Base-by-base conservation (phyloP, 2,797 vertebrate genomes). In the Pelodytes ibericus region DNA sequence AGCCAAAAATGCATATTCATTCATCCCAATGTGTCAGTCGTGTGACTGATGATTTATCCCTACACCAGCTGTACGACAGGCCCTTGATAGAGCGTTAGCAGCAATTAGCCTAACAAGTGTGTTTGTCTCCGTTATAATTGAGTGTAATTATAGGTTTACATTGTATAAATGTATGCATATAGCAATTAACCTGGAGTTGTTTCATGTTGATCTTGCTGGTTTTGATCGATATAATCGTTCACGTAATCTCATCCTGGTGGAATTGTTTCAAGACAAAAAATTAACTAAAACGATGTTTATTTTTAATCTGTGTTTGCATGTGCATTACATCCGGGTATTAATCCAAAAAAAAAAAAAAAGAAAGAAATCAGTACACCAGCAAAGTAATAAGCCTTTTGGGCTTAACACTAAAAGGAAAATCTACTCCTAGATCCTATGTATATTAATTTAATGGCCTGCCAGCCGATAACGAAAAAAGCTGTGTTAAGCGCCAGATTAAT, bases 111-210 rank as follows among this genome's bases (percentile, higher is more conserved):
- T 73, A 67, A 79, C 76, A 62, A 73, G 70, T 68, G 30, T 72
- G 56, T 73, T 79, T 49, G 56, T 61, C 33, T 30, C 76, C 25
- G 57, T 57, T 79, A 60, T 79, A 79, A 79, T 79, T 68, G 63
- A 72, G 57, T 68, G 70, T 79, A 79, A 79, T 79, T 79, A 71
- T 44, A 73, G 76, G 76, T 61, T 79, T 79, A 30, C 63, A 51
- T 63, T 62, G 71, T 66, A 31, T 51, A 47, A 65, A 68, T 72
- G 25, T 73, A 72, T 73, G 49, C 76, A 67, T 61, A 33, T 68
- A 73, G 71, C 47, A 73, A 79, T 79, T 79, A 73, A 68, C 76
- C 64, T 68, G 25, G 57, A 72, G 67, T 79, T 79, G 71, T 79
- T 79, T 79, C 27, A 58, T 72, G 62, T 67, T 60, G 70, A 59